Evolutionary conservation across 2,113 vertebrate genomes (phyloP).

Genomic region (Lepisosteus oculatus): DNA sequence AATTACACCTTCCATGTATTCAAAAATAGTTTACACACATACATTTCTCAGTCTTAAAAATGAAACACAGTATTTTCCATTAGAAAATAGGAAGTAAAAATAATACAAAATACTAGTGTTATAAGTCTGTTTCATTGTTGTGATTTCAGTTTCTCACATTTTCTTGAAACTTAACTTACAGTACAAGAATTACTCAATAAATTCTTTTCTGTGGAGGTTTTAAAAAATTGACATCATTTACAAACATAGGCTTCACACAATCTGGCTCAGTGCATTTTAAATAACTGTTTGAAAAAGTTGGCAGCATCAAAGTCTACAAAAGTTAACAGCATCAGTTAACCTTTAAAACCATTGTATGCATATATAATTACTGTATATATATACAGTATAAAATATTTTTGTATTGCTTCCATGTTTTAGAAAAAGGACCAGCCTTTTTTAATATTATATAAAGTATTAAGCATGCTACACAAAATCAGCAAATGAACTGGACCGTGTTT

Average conservation of each 20-base stretch:
- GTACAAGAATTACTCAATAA: constrained; percentile 29
- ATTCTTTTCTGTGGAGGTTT: constrained; percentile 30
- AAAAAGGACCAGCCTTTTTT: constrained; percentile 38
- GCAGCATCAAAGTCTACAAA: constrained; percentile 34
- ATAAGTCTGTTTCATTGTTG: constrained; percentile 18
- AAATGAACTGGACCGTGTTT: neutral
- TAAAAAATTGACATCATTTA: constrained; percentile 22
- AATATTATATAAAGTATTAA: constrained; percentile 28
- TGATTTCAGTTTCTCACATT: constrained; percentile 24
- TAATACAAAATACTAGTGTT: neutral
- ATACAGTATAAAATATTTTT: neutral
- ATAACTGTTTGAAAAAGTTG: constrained; percentile 32
- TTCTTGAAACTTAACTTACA: constrained; percentile 20
- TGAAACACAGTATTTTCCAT: neutral
- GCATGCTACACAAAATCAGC: constrained; percentile 22
- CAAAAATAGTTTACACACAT: neutral
- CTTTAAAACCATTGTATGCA: neutral
- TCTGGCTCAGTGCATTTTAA: constrained; percentile 40
- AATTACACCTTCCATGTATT: neutral
- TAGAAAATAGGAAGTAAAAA: neutral
- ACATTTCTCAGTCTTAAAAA: neutral
- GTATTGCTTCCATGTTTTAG: neutral
- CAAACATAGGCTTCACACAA: constrained; percentile 21
- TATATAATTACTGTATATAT: neutral
- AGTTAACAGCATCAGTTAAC: neutral